Conservation (phyloP, 2,113 vertebrate genomes). For the Pachyramphus minor region DNA sequence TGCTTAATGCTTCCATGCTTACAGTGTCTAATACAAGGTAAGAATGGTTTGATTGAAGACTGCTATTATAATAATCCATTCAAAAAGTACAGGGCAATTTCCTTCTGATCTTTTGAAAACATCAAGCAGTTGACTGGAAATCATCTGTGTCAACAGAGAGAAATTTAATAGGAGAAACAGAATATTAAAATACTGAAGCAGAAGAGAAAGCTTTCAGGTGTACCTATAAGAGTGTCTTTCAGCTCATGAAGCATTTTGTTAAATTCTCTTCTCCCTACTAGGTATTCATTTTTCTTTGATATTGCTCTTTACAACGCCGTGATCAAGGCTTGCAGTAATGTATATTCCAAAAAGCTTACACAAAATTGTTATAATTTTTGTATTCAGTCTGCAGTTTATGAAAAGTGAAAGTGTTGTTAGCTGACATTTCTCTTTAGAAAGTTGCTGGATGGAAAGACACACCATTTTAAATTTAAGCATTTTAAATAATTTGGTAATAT, state of each 20-base stretch:
- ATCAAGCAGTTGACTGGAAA: not conserved
- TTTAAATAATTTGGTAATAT: not conserved
- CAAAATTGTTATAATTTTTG: not conserved
- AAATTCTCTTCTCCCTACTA: not conserved
- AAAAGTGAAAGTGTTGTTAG: not conserved
- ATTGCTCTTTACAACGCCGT: not conserved
- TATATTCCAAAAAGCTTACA: not conserved
- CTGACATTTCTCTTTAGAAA: not conserved
- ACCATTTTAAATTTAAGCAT: not conserved
- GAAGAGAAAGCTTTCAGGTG: not conserved
- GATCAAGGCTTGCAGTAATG: not conserved
- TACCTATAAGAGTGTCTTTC: not conserved
- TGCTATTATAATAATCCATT: not conserved
- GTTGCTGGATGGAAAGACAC: not conserved
- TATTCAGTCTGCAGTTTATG: not conserved
- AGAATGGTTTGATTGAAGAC: not conserved
- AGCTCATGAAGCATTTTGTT: not conserved
- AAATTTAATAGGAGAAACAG: not conserved
- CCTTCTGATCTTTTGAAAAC: not conserved
- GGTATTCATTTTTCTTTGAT: not conserved
- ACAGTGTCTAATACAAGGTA: not conserved
- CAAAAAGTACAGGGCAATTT: not conserved
- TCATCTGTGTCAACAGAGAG: not conserved
- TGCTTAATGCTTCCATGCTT: not conserved
- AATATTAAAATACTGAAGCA: not conserved